These are phyloP conservation scores for Lutraria lutraria DNA, from an alignment of 2,888 invertebrate species.

Conservation along the genomic window DNA sequence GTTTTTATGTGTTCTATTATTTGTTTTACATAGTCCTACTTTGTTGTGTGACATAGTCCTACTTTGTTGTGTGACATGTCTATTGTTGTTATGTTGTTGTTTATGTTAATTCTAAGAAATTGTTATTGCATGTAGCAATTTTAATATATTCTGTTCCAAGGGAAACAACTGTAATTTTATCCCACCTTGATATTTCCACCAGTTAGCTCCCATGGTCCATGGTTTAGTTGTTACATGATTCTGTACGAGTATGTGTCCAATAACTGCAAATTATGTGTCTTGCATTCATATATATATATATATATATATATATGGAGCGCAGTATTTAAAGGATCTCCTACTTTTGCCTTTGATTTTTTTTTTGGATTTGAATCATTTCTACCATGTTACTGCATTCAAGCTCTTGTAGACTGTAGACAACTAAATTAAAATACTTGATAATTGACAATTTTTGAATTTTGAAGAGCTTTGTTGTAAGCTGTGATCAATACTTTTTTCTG, in stretches of 20 bases:
- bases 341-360: background rate
- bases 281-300: background rate
- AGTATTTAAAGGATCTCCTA: background rate
- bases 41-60: background rate
- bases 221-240: background rate
- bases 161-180: background rate
- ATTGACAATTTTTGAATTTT: background rate
- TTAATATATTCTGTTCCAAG: background rate
- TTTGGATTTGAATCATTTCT: background rate
- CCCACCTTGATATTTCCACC: background rate
- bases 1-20: background rate
- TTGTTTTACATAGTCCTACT: background rate
- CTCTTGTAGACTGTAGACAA: background rate
- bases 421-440: background rate
- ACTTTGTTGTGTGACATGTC: background rate
- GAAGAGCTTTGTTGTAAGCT: background rate
- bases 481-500: background rate
- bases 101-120: background rate
- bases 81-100: constrained; percentile 1
- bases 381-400: background rate
- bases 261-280: background rate
- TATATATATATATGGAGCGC: background rate
- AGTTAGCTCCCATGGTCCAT: background rate
- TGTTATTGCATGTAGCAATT: background rate
- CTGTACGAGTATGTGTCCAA: background rate